Evolutionary conservation across 2,113 vertebrate species (phyloP), one percentile per base, ranked within the genome.

Genomic region (Crotalus helleri): DNA sequence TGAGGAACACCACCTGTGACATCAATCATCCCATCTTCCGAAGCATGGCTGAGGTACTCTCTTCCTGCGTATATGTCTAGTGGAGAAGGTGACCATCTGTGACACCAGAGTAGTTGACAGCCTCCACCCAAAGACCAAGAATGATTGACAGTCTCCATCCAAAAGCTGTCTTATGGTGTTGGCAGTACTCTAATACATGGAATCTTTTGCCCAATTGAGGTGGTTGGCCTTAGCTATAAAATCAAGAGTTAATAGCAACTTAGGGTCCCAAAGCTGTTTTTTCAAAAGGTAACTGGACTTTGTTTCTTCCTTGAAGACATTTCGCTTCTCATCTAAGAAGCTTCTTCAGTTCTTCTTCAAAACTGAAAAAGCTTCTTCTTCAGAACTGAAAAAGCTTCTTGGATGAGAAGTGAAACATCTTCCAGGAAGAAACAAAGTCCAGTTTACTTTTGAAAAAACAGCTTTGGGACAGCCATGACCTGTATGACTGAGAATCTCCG

Each of bases 11-110:
- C 51, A 93, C 93, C 54, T 99, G 98, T 91, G 94, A 53, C 23
- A 59, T 98, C 92, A 95, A 97, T 95, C 98, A 97, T 64, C 98
- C 98, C 19, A 98, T 98, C 95, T 97, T 99, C 58, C 97, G n/a
- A 7, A 94, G 87, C 69, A 96, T 96, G 0, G 0, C 92, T 0
- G 93, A 96, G 97, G 98, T 98, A 93, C 13, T 49, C 4, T 23
- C 44, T 54, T 1, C 5, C n/a, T 49, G 39, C 21, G 26, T n/a
- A 8, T 55, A 24, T n/a, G 74, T 7, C 5, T 26, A 55, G 1
- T 4, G 51, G n/a, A 3, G 29, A 44, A 49, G 13, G 13, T 53
- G 51, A 3, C 24, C 87, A 85, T 51, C 39, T 33, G 4, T 33
- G 6, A 81, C 11, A 7, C 19, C 11, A 81, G 74, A 57, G 7